phyloP scores from a whole-genome alignment of 2,888 invertebrate species.

The Pyrrhosoma nymphula region DNA sequence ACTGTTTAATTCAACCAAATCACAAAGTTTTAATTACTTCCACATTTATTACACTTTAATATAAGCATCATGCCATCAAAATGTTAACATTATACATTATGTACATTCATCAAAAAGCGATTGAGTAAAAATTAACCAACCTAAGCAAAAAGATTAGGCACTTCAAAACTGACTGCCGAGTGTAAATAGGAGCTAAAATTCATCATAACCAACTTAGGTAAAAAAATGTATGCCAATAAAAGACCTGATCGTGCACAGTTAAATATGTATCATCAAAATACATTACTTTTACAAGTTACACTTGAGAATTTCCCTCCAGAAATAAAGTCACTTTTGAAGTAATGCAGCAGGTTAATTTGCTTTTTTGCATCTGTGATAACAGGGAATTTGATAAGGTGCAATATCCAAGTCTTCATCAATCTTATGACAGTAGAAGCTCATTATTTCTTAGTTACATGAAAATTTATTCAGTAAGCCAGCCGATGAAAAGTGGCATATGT shows the following conservation, averaged over 20 bases:
- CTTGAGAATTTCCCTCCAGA: background rate
- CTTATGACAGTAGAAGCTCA: background rate
- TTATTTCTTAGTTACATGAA: background rate
- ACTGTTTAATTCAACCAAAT: background rate
- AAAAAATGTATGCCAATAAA: background rate
- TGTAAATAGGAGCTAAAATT: background rate
- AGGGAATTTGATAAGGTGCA: background rate
- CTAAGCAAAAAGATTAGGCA: background rate
- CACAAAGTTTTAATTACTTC: background rate
- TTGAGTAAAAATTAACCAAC: background rate
- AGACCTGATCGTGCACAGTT: background rate
- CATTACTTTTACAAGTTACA: background rate
- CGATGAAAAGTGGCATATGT: background rate
- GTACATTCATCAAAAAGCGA: slow-evolving; percentile 33
- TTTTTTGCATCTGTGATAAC: background rate
- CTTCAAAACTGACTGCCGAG: background rate
- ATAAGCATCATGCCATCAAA: background rate
- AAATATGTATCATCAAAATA: background rate
- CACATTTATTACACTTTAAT: background rate
- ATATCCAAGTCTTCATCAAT: background rate
- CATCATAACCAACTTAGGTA: background rate
- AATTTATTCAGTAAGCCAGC: background rate
- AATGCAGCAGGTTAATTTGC: background rate
- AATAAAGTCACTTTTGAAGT: background rate
- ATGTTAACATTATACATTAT: slow-evolving; percentile 6